phyloP scores from a whole-genome alignment of 2,888 invertebrate species.

The Drosophila demipolita region DNA sequence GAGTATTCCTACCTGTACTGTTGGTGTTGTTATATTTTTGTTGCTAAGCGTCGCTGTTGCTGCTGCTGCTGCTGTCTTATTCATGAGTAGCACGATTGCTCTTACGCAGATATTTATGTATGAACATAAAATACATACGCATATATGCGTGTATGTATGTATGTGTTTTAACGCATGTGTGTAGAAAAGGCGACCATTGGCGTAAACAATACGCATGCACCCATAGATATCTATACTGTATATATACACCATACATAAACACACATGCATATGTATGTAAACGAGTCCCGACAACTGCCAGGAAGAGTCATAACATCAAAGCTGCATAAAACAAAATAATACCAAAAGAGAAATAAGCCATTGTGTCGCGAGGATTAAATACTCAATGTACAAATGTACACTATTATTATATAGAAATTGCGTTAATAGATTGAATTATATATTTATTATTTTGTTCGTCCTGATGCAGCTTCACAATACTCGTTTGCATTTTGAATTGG shows the following conservation, averaged over 20 bases:
- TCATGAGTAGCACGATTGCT: conserved; percentile 42
- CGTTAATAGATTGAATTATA: too few relatives aligned
- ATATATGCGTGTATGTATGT: conserved; percentile 19
- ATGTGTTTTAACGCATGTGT: conserved; percentile 7
- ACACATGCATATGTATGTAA: conserved; percentile 33
- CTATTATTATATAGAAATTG: not conserved
- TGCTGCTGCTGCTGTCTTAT: conserved; percentile 46
- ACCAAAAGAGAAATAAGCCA: conserved; percentile 10
- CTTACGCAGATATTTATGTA: conserved; percentile 39
- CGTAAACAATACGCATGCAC: conserved; percentile 21
- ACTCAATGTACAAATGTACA: not conserved
- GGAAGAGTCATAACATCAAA: conserved; percentile 26
- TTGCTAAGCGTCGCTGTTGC: conserved; percentile 50
- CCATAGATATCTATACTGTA: conserved; percentile 4
- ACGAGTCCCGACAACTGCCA: conserved; percentile 31
- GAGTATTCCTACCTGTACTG: not conserved
- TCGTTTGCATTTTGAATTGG: not conserved
- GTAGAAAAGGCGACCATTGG: conserved; percentile 25
- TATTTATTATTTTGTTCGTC: not conserved
- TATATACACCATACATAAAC: not conserved
- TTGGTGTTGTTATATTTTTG: conserved; percentile 38
- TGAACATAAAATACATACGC: not conserved
- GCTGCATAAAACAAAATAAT: conserved; percentile 37
- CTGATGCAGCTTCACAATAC: not conserved
- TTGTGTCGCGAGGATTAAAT: conserved; percentile 1